A percentile compares a stretch with the other conserved stretches of the same genome.
Evolutionary conservation across 2,888 invertebrate genomes (phyloP).

Genomic region (Sthenelais limicola): DNA sequence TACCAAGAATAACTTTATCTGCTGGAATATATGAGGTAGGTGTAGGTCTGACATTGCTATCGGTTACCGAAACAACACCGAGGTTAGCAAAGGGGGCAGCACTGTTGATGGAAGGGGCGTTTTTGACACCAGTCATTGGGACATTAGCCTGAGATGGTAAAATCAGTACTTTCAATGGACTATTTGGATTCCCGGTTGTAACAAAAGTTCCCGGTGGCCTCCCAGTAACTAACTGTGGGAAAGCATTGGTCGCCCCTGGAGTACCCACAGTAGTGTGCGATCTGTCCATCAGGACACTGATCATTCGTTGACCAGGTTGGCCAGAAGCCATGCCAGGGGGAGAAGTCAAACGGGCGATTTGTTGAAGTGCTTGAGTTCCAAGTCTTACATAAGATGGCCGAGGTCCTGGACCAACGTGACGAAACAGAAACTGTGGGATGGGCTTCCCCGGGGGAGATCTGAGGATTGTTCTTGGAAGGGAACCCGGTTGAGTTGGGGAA

Average conservation of each 20-base stretch:
- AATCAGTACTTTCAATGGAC: slow-evolving; percentile 15
- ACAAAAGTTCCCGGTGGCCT: slow-evolving; percentile 22
- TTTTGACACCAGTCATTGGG: background rate
- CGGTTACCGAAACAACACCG: too few species aligned
- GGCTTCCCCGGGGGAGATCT: slow-evolving; percentile 7
- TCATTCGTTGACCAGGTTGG: slow-evolving; percentile 30
- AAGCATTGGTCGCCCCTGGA: background rate
- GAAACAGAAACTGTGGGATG: slow-evolving; percentile 3
- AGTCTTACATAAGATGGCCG: slow-evolving; percentile 11
- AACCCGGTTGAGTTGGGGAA: too few species aligned
- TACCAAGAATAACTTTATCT: too few species aligned
- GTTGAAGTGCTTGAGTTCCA: slow-evolving; percentile 14
- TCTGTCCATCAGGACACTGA: slow-evolving; percentile 22
- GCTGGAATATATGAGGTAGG: too few species aligned
- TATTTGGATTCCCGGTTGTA: background rate
- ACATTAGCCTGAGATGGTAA: slow-evolving; percentile 3
- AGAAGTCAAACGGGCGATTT: slow-evolving; percentile 6
- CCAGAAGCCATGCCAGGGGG: background rate
- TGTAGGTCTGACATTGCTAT: too few species aligned
- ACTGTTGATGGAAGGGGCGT: too few species aligned
- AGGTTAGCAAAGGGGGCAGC: too few species aligned
- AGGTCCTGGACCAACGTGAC: slow-evolving; percentile 3
- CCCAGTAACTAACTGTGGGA: slow-evolving; percentile 2
- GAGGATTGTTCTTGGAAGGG: slow-evolving; percentile 6
- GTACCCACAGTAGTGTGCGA: background rate